phyloP scores from a whole-genome alignment of 2,113 vertebrate species.

The Sprattus sprattus region DNA sequence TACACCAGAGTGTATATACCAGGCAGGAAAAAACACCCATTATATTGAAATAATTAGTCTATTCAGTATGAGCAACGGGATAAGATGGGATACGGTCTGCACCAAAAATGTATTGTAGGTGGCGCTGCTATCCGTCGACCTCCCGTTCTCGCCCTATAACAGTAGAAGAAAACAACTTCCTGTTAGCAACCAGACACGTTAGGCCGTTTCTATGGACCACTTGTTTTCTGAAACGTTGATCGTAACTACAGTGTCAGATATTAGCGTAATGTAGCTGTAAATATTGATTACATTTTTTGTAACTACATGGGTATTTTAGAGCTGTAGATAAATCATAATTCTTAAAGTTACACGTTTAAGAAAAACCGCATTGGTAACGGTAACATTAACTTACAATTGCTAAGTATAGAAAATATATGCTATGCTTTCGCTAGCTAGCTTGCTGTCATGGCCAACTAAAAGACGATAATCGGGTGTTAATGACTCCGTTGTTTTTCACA shows the following conservation, averaged over 20 bases:
- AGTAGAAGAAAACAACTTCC: slow-evolving; percentile 47
- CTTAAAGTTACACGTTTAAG: background rate
- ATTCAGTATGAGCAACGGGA: too few species aligned
- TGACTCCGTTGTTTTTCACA: background rate
- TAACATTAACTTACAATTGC: background rate
- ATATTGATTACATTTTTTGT: background rate
- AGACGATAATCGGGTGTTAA: background rate
- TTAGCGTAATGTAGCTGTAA: background rate
- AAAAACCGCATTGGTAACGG: background rate
- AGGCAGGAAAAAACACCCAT: too few species aligned
- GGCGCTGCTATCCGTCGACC: background rate
- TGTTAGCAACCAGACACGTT: slow-evolving; percentile 61
- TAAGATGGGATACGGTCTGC: too few species aligned
- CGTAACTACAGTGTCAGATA: background rate
- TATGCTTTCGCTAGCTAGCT: slow-evolving; percentile 30
- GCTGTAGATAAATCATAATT: background rate
- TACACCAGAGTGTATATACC: too few species aligned
- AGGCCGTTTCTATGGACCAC: slow-evolving; percentile 49
- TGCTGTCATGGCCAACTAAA: slow-evolving; percentile 9
- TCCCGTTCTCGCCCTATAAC: background rate
- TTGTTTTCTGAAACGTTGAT: slow-evolving; percentile 17
- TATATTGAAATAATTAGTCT: too few species aligned
- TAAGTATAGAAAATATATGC: background rate
- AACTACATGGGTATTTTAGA: background rate
- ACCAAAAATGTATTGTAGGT: too few species aligned